These are phyloP conservation scores for Alloscopus bannaensis DNA, from an alignment of 2,888 invertebrate species.

Conservation along the genomic window DNA sequence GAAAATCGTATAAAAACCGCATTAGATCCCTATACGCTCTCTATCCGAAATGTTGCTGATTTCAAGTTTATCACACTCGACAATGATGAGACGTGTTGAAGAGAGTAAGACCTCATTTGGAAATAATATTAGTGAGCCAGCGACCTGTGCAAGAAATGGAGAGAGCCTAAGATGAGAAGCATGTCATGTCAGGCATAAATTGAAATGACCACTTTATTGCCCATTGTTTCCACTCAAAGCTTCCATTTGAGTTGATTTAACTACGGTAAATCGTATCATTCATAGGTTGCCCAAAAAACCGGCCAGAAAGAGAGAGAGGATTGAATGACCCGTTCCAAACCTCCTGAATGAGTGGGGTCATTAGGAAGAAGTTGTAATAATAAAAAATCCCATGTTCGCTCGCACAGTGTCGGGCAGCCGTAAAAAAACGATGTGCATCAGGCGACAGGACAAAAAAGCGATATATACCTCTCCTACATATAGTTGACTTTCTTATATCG, in stretches of 20 bases:
- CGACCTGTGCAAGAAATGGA: too few species aligned
- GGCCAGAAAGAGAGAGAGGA: too few species aligned
- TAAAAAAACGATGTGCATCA: neutral
- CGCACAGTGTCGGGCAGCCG: too few species aligned
- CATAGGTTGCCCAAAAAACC: neutral
- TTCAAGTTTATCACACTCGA: slow-evolving; percentile 13
- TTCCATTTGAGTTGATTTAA: slow-evolving; percentile 57
- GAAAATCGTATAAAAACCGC: slow-evolving; percentile 33
- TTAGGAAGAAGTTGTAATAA: slow-evolving; percentile 41
- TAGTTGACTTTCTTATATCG: neutral
- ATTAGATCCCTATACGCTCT: too few species aligned
- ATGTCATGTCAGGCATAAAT: slow-evolving; percentile 32
- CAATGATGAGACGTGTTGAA: too few species aligned
- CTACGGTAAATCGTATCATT: slow-evolving; percentile 50
- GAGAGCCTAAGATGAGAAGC: slow-evolving; percentile 6
- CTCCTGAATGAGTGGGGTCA: slow-evolving; percentile 40
- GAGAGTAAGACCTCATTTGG: too few species aligned
- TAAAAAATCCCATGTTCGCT: slow-evolving; percentile 36
- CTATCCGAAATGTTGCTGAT: slow-evolving; percentile 52
- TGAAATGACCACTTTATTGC: slow-evolving; percentile 66
- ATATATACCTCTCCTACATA: neutral
- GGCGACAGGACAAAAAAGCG: slow-evolving; percentile 38
- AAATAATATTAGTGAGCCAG: too few species aligned
- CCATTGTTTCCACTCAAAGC: slow-evolving; percentile 58
- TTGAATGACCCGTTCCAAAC: too few species aligned